Base-by-base conservation (phyloP, 2,797 vertebrate genomes). In the Acanthurus lineatus region DNA sequence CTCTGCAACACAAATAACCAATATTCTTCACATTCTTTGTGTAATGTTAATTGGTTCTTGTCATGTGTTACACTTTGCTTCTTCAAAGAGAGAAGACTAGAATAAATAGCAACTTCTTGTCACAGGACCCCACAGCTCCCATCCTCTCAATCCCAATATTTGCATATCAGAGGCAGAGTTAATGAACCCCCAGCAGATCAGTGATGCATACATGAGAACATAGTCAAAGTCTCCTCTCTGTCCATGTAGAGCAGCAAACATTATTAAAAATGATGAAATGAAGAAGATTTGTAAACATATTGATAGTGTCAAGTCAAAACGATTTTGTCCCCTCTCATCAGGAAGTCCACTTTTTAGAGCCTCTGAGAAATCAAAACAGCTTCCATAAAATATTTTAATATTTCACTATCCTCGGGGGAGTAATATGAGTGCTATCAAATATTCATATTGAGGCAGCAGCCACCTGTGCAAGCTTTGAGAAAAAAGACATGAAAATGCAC, bases 341-440 rank as follows among this genome's bases (percentile, higher is more conserved):
- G 22, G 38, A 60, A 32, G 64, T 74, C 56, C 35, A 58, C 58
- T 75, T 76, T 51, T 86, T 66, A 69, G 45, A 86, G 56, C 49
- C 52, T 71, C 49, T 59, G 59, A 80, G 69, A 76, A 86, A 79
- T 89, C 64, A 71, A 89, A 90, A 83, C 16, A 48, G 83, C 84
- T 89, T 87, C 88, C 84, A 86, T 84, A 92, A 90, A 86, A 42
- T 60, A 54, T 84, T 92, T 94, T 85, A 93, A 95, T 94, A 95
- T 96, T 95, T 94, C 72, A 95, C 83, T 25, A 64, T 19, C 73
- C 90, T 92, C 90, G 54, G 77, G 91, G 81, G 91, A 91, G 89
- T 91, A 89, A 89, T 91, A 88, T 82, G 71, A 89, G 71, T 75
- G 52, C 87, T 69, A 94, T 95, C 84, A 94, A 94, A 94, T 93